A percentile compares a stretch with the other conserved stretches of the same genome.
Evolutionary conservation across 1,140 invertebrate species (phyloP).

Genomic region (Lordiphosa stackelbergi): DNA sequence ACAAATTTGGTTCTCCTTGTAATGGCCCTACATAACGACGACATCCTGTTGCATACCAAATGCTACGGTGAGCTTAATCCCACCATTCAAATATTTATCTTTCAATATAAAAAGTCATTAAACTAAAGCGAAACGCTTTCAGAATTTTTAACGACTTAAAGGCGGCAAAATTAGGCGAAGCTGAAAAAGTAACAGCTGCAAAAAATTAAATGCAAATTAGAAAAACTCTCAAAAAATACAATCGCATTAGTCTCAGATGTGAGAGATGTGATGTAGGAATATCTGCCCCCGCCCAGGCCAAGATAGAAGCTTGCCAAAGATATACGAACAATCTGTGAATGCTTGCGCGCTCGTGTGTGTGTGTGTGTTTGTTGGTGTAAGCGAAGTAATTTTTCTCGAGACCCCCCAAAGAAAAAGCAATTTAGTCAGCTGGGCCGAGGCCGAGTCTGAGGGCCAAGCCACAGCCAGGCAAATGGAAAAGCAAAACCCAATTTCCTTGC

Average conservation of each 20-base stretch:
- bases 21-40: slow-evolving; percentile 6
- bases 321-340: slow-evolving; percentile 25
- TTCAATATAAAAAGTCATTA: slow-evolving; percentile 63
- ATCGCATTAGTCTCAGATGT: slow-evolving; percentile 76
- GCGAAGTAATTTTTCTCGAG: slow-evolving; percentile 70
- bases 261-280: slow-evolving; percentile 74
- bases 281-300: slow-evolving; percentile 20
- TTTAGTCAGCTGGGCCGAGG: slow-evolving; percentile 63
- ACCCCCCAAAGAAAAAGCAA: slow-evolving; percentile 59
- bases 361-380: slow-evolving; percentile 28
- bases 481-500: slow-evolving; percentile 70
- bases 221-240: slow-evolving; percentile 70
- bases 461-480: slow-evolving; percentile 53
- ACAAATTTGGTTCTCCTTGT: background rate
- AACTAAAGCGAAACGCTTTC: slow-evolving; percentile 62
- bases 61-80: slow-evolving; percentile 34
- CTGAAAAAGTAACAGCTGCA: slow-evolving; percentile 60
- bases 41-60: slow-evolving; percentile 63
- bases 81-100: slow-evolving; percentile 58
- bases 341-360: slow-evolving; percentile 8
- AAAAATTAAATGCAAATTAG: slow-evolving; percentile 76
- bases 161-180: slow-evolving; percentile 34
- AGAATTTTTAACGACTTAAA: slow-evolving; percentile 69
- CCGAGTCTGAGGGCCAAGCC: slow-evolving; percentile 40
- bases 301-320: slow-evolving; percentile 29